phyloP scores from a whole-genome alignment of 2,888 invertebrate genomes.

The Drepana falcataria region DNA sequence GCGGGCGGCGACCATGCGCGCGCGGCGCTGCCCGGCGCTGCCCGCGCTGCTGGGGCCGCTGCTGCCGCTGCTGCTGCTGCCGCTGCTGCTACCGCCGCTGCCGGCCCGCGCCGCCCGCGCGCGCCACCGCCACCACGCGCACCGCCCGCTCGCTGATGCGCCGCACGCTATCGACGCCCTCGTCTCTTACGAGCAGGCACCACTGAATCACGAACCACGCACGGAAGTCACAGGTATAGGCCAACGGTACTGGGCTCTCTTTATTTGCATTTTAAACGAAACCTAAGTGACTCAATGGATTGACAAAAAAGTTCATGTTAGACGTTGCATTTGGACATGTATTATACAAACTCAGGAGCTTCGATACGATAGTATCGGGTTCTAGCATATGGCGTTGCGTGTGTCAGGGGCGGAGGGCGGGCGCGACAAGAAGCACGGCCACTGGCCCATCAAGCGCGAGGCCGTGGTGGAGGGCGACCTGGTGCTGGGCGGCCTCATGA shows the following conservation, averaged over 20 bases:
- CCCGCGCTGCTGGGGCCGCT: background rate
- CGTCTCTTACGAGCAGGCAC: conserved; percentile 27
- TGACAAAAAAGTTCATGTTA: too few species aligned
- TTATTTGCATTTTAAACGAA: too few species aligned
- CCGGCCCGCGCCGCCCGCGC: background rate
- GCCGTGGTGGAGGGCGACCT: conserved; percentile 93
- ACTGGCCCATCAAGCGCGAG: conserved; percentile 92
- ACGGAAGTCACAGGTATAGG: too few species aligned
- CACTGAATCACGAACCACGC: too few species aligned
- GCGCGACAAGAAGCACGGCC: conserved; percentile 59
- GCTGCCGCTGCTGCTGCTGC: too few species aligned
- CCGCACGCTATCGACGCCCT: too few species aligned
- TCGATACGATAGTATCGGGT: too few species aligned
- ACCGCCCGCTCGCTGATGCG: conserved; percentile 20
- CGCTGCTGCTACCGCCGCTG: too few species aligned
- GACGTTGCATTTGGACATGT: too few species aligned
- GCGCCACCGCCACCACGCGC: background rate
- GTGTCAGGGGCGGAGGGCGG: conserved; percentile 60
- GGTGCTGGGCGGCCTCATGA: conserved; percentile 94
- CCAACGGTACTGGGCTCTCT: too few species aligned
- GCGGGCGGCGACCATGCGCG: background rate
- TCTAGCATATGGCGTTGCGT: conserved; percentile 32
- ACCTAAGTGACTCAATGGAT: too few species aligned
- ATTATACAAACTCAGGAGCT: too few species aligned
- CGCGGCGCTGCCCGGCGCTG: background rate